phyloP scores from a whole-genome alignment of 2,888 invertebrate species.

The Pristionchus fissidentatus region DNA sequence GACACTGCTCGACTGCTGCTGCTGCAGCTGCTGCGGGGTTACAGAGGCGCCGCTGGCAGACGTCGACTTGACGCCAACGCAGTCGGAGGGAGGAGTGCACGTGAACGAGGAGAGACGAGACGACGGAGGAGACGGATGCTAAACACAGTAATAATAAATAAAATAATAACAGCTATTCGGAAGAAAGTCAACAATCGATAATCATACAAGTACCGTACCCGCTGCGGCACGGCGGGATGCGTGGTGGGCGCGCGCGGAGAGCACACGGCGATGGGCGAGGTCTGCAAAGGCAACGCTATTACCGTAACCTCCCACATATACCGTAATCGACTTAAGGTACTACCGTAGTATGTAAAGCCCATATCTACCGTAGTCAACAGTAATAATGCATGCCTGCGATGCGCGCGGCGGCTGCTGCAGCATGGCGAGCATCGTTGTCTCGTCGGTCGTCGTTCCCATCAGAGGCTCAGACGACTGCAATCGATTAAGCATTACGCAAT shows the following conservation, averaged over 20 bases:
- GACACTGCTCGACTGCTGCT: too few species aligned
- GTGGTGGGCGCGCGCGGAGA: conserved; percentile 10
- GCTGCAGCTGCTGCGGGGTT: too few species aligned
- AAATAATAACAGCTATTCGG: too few species aligned
- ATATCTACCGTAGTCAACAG: background rate
- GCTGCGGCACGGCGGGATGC: background rate
- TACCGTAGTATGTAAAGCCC: too few species aligned
- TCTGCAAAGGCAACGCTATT: background rate
- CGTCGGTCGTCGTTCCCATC: background rate
- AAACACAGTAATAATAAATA: too few species aligned
- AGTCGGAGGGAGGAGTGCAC: background rate
- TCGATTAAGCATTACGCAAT: background rate
- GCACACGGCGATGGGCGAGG: conserved; percentile 38
- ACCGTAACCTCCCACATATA: background rate
- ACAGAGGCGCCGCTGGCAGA: background rate
- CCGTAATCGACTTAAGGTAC: too few species aligned
- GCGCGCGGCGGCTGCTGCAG: background rate
- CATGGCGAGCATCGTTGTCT: background rate
- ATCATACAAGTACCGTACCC: conserved; percentile 5
- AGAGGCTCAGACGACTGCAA: background rate
- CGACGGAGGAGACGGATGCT: conserved; percentile 21
- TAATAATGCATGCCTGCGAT: too few species aligned
- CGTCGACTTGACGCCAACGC: background rate
- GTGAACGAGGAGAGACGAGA: conserved; percentile 9
- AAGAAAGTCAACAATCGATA: background rate